Evolutionary conservation across 2,113 vertebrate genomes (phyloP), one percentile per base, ranked within the genome.

Genomic region (Hippoglossus stenolepis): DNA sequence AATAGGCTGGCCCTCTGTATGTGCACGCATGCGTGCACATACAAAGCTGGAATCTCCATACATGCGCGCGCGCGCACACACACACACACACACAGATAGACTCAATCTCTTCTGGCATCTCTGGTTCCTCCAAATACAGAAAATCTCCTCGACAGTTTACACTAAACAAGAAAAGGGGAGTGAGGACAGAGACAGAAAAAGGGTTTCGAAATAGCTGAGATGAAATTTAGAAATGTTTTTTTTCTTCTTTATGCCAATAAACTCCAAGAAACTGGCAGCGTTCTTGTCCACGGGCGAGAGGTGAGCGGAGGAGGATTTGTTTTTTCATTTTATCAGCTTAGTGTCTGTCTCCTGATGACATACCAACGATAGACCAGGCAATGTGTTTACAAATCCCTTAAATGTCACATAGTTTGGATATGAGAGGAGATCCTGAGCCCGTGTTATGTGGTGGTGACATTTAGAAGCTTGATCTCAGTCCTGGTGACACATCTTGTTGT

Each of bases 1-100:
- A 88, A 87, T 83, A 79, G 70, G 51, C 57, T 61, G 58, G 67
- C 35, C 53, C 63, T 80, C 75, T 85, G 67, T 87, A 56, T 76
- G 69, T 65, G 82, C 49, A 69, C 49, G 54, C 73, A 85, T 58
- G 63, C 54, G 24, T 62, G 51, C 53, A 78, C 65, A 61, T 17
- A 68, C 68, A 66, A 23, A 73, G 13, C 51, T 64, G 69, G 75
- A 66, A 69, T 84, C 65, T 18, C 65, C 31, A 40, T 47, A 28
- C 65, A 65, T 15, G 14, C 66, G 23, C 45, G 56, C 71, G 49
- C 28, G 28, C n/a, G n/a, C n/a, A n/a, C n/a, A 71, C 18, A 12
- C 12, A 63, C 28, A 77, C 26, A 57, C 12, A 67, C 28, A 77
- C 26, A 57, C 10, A 0, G 2, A 51, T 23, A 75, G 35, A 63